Percentiles rank a stretch among this genome's conserved stretches.
Evolutionary conservation across 2,797 vertebrate species (phyloP).

Genomic region (Cuniculus paca): DNA sequence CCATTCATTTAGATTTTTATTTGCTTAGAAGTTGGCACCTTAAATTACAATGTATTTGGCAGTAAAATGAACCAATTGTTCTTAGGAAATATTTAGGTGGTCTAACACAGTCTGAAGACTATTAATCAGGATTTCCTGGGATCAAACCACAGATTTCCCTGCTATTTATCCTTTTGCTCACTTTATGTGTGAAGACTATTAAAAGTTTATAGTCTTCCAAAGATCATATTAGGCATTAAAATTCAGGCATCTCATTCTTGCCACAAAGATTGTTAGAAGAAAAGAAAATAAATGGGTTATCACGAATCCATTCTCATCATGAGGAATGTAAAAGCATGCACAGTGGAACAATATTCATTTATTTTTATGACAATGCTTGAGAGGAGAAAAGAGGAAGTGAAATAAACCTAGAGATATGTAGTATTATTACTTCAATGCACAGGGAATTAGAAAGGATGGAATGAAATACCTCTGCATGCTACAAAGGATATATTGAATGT

Average conservation of each 20-base stretch:
- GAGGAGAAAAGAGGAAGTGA: slow-evolving; percentile 79
- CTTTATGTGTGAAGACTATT: slow-evolving; percentile 85
- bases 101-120: slow-evolving; percentile 84
- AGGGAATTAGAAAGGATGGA: slow-evolving; percentile 63
- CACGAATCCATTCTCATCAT: slow-evolving; percentile 81
- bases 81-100: slow-evolving; percentile 87
- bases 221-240: slow-evolving; percentile 87
- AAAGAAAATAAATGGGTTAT: slow-evolving; percentile 82
- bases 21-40: slow-evolving; percentile 80
- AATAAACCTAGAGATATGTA: slow-evolving; percentile 80
- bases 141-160: slow-evolving; percentile 85
- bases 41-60: slow-evolving; percentile 83
- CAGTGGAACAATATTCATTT: slow-evolving; percentile 82
- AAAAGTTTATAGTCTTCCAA: slow-evolving; percentile 88
- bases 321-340: slow-evolving; percentile 78
- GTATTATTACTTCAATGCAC: slow-evolving; percentile 76
- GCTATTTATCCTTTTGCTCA: slow-evolving; percentile 82
- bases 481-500: slow-evolving; percentile 57
- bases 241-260: slow-evolving; percentile 84
- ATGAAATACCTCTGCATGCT: slow-evolving; percentile 29
- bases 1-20: slow-evolving; percentile 72
- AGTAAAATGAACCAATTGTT: slow-evolving; percentile 87
- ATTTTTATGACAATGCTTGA: slow-evolving; percentile 77
- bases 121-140: slow-evolving; percentile 91
- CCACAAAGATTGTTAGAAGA: slow-evolving; percentile 80